Evolutionary conservation across 2,797 vertebrate species (phyloP).

Genomic region (Meda fulgida): DNA sequence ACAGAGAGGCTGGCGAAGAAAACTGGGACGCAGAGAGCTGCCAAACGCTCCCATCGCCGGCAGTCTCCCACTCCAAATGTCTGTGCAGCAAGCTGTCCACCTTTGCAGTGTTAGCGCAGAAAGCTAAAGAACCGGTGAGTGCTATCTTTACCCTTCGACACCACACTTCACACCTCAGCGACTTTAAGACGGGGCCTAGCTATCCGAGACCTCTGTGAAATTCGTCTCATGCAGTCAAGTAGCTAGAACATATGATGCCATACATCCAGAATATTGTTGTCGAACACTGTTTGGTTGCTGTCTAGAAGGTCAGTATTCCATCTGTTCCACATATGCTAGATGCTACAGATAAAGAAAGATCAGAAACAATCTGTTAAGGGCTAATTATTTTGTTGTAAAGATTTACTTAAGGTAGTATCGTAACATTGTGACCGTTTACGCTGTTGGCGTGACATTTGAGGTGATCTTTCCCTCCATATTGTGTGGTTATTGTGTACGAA

Average conservation of each 20-base stretch:
- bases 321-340: constrained; percentile 26
- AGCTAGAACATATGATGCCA: not conserved
- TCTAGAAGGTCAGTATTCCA: not conserved
- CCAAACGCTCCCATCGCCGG: constrained; percentile 91
- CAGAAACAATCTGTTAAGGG: constrained; percentile 19
- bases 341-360: not conserved
- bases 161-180: constrained; percentile 39
- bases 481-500: not conserved
- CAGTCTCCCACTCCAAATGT: constrained; percentile 92
- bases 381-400: constrained; percentile 42
- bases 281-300: constrained; percentile 35
- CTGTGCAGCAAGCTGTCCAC: constrained; percentile 95
- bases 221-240: not conserved
- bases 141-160: constrained; percentile 55
- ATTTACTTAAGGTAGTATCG: not conserved
- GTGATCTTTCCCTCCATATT: constrained; percentile 1
- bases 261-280: not conserved
- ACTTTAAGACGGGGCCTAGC: not conserved
- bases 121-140: constrained; percentile 95
- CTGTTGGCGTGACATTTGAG: not conserved
- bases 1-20: constrained; percentile 91
- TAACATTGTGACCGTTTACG: not conserved
- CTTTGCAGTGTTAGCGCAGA: constrained; percentile 94
- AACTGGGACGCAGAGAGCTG: constrained; percentile 97
- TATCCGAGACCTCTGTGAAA: not conserved